Evolutionary conservation across 1,140 invertebrate genomes (phyloP).

Genomic region (Babylonia areolata): DNA sequence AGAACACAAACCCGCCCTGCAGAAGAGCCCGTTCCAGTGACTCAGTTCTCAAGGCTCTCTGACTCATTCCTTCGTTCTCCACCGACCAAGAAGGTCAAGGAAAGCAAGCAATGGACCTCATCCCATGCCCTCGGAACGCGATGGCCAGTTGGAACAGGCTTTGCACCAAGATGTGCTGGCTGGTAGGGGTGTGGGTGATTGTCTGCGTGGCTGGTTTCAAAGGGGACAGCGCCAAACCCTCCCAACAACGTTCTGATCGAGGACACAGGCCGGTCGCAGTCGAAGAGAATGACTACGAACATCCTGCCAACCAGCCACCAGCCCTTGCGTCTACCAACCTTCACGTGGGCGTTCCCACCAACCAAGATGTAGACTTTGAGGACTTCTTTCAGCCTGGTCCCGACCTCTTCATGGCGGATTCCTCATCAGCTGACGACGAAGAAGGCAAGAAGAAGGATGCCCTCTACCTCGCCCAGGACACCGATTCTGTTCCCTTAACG

Average conservation of each 20-base stretch:
- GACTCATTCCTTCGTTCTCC: too few relatives aligned
- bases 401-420: conserved; percentile 1
- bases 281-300: background rate
- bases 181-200: background rate
- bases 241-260: background rate
- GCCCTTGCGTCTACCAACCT: background rate
- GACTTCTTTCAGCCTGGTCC: background rate
- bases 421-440: background rate
- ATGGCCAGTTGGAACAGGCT: background rate
- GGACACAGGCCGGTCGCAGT: background rate
- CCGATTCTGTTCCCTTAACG: background rate
- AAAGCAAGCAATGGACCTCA: too few relatives aligned
- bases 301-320: background rate
- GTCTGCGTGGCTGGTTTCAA: background rate
- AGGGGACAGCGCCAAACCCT: background rate
- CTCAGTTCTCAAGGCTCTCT: too few relatives aligned
- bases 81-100: too few relatives aligned
- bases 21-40: too few relatives aligned
- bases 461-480: background rate
- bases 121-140: background rate
- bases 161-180: background rate
- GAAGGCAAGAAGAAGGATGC: background rate
- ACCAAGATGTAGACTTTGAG: background rate
- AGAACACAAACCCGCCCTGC: too few relatives aligned
- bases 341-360: background rate